These are phyloP conservation scores for Macrosoma leucophasiata DNA, from an alignment of 2,888 invertebrate genomes.

Conservation along the genomic window DNA sequence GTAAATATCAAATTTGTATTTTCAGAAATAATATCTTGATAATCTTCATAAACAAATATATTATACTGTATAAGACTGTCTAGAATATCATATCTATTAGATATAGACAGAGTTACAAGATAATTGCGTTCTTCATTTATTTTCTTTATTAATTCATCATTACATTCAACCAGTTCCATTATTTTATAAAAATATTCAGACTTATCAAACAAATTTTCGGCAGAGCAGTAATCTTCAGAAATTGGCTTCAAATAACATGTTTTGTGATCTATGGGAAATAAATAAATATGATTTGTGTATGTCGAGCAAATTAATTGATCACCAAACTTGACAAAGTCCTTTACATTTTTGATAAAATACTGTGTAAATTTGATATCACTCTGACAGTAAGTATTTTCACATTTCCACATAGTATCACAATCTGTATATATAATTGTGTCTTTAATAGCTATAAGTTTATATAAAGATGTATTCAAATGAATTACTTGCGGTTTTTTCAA, in stretches of 20 bases:
- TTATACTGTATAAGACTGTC: slow-evolving; percentile 36
- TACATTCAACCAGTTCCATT: slow-evolving; percentile 41
- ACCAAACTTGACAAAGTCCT: slow-evolving; percentile 43
- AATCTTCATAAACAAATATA: slow-evolving; percentile 43
- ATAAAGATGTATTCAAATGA: slow-evolving; percentile 49
- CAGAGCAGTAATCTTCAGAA: slow-evolving; percentile 37
- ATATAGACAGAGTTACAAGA: slow-evolving; percentile 47
- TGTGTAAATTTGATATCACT: slow-evolving; percentile 36
- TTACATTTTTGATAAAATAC: slow-evolving; percentile 42
- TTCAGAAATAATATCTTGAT: slow-evolving; percentile 41
- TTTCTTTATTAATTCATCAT: slow-evolving; percentile 35
- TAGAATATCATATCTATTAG: slow-evolving; percentile 52
- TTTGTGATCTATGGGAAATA: slow-evolving; percentile 38
- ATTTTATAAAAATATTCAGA: slow-evolving; percentile 43
- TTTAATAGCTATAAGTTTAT: slow-evolving; percentile 36
- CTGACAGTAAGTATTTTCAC: slow-evolving; percentile 36
- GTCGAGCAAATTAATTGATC: slow-evolving; percentile 53
- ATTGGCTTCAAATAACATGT: slow-evolving; percentile 32
- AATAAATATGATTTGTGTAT: slow-evolving; percentile 46
- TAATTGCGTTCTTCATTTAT: slow-evolving; percentile 43
- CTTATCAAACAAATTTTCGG: slow-evolving; percentile 41
- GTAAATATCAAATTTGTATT: slow-evolving; percentile 37
- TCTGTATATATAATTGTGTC: slow-evolving; percentile 49
- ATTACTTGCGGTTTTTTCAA: slow-evolving; percentile 29
- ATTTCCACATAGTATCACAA: slow-evolving; percentile 51